phyloP scores from a whole-genome alignment of 2,113 vertebrate species.

The Corythornis madagascariensis region DNA sequence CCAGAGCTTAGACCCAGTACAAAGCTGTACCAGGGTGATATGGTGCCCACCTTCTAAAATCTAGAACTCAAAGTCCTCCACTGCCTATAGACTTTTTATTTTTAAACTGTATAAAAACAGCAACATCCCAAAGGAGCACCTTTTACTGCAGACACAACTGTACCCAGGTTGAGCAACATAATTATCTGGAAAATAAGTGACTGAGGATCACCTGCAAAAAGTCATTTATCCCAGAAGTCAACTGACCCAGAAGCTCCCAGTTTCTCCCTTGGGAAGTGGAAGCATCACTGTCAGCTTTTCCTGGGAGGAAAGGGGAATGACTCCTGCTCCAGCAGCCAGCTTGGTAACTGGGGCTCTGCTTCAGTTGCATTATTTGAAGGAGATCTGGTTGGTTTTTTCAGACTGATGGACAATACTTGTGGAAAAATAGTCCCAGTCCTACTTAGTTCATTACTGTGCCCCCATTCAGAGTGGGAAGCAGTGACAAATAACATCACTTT shows the following conservation, averaged over 20 bases:
- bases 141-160: neutral
- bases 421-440: neutral
- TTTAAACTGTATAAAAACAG: neutral
- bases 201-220: neutral
- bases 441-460: neutral
- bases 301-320: neutral
- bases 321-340: neutral
- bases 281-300: conserved; percentile 3
- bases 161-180: neutral
- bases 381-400: neutral
- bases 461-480: neutral
- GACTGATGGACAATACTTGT: neutral
- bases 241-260: neutral
- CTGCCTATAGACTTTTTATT: neutral
- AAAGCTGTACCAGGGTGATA: neutral
- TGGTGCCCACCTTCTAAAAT: neutral
- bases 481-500: neutral
- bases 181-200: neutral
- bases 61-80: neutral
- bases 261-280: neutral
- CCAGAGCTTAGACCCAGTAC: neutral
- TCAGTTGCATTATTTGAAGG: neutral
- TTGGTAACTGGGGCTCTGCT: neutral
- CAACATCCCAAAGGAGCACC: neutral
- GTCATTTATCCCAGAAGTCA: neutral